phyloP scores from a whole-genome alignment of 2,113 vertebrate species.

The Ictalurus furcatus region DNA sequence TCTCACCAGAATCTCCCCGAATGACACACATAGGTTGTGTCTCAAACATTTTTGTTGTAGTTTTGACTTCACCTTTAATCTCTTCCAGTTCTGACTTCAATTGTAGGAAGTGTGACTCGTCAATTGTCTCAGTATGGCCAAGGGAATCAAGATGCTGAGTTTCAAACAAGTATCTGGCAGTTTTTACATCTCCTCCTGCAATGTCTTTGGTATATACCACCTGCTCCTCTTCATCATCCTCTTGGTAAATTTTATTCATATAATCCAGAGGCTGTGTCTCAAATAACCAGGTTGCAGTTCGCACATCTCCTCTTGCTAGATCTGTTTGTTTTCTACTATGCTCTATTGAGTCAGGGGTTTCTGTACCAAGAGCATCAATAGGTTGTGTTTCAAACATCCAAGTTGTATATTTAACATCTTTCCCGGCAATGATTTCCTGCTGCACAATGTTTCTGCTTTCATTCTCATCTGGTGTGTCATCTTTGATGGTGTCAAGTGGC shows the following conservation, averaged over 20 bases:
- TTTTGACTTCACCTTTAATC: constrained; percentile 82
- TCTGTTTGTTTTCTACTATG: constrained; percentile 68
- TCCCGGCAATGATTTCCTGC: constrained; percentile 82
- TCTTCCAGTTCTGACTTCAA: constrained; percentile 84
- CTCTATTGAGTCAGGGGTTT: constrained; percentile 56
- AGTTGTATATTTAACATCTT: constrained; percentile 79
- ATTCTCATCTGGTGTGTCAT: constrained; percentile 72
- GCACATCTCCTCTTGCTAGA: constrained; percentile 77
- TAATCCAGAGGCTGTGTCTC: constrained; percentile 81
- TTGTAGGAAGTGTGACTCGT: constrained; percentile 78
- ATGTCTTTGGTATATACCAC: constrained; percentile 67
- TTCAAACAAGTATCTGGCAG: constrained; percentile 83
- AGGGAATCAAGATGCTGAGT: constrained; percentile 80
- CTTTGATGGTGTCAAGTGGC: constrained; percentile 79
- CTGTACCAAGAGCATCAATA: constrained; percentile 70
- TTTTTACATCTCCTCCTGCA: constrained; percentile 81
- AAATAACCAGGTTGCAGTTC: constrained; percentile 78
- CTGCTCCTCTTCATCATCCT: constrained; percentile 66
- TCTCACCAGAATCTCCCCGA: constrained; percentile 80
- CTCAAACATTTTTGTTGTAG: constrained; percentile 83
- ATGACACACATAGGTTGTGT: constrained; percentile 82
- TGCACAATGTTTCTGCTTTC: constrained; percentile 70
- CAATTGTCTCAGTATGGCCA: constrained; percentile 77
- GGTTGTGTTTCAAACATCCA: constrained; percentile 90
- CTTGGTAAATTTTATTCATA: constrained; percentile 78